These are phyloP conservation scores for Ammospiza nelsoni DNA, from an alignment of 2,113 vertebrate species.

Conservation along the genomic window DNA sequence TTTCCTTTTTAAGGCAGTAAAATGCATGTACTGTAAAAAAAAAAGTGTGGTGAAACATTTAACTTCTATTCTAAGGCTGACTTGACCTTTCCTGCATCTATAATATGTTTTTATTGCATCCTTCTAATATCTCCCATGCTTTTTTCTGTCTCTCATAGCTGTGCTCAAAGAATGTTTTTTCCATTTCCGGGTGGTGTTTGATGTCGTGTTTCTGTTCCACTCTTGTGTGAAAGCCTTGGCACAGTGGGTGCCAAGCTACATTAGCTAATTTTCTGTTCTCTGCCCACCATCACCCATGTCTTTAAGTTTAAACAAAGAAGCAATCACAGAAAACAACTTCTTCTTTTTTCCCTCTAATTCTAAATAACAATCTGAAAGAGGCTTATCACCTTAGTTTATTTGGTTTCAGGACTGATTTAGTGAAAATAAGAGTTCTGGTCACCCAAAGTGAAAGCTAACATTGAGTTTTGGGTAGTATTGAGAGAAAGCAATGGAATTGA, in stretches of 20 bases:
- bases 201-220: not conserved
- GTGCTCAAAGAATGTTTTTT: not conserved
- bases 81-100: not conserved
- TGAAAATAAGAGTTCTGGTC: not conserved
- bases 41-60: not conserved
- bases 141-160: not conserved
- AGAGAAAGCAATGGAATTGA: not conserved
- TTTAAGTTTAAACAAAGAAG: not conserved
- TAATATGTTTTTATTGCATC: not conserved
- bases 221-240: not conserved
- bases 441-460: not conserved
- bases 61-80: not conserved
- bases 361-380: not conserved
- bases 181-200: not conserved
- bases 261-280: not conserved
- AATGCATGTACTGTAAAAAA: not conserved
- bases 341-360: not conserved
- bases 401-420: not conserved
- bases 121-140: not conserved
- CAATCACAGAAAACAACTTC: not conserved
- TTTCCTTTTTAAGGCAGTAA: not conserved
- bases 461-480: not conserved
- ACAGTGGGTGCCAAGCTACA: not conserved
- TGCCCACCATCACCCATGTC: accelerated
- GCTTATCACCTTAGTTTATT: not conserved